A percentile compares a stretch with the other conserved stretches of the same genome.
Conservation (phyloP, 2,113 vertebrate species). For the Puma concolor region DNA sequence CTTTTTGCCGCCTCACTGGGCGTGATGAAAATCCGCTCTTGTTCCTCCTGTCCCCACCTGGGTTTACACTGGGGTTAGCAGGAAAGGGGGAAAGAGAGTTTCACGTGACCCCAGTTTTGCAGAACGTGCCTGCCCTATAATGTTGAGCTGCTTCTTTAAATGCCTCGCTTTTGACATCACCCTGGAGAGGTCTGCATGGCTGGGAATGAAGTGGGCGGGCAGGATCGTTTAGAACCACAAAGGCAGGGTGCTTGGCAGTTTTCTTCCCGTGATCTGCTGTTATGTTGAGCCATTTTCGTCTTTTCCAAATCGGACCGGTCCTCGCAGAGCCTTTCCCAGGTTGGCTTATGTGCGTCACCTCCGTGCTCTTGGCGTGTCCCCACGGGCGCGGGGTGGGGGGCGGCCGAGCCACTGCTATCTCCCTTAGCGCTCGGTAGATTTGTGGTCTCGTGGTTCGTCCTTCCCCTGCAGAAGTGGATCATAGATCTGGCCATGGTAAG, state of each 20-base stretch:
- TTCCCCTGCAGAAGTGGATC: constrained; percentile 92
- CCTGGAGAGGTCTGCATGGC: fast-evolving
- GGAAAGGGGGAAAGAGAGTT: neutral
- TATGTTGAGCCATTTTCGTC: neutral
- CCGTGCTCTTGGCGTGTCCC: neutral
- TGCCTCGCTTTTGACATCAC: neutral
- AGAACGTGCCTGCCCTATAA: neutral
- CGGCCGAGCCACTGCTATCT: neutral
- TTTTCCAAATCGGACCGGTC: neutral
- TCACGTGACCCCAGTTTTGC: neutral
- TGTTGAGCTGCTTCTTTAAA: neutral
- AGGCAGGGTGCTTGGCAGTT: neutral
- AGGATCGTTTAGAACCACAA: fast-evolving
- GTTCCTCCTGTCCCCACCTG: fast-evolving
- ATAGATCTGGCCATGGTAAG: constrained; percentile 94
- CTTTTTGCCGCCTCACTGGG: neutral
- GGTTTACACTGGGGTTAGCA: neutral
- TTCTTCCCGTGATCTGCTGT: neutral
- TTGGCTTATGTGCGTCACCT: neutral
- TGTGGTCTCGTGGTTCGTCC: constrained; percentile 89
- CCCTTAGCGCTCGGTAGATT: constrained; percentile 87
- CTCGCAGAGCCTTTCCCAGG: neutral
- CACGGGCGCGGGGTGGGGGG: fast-evolving
- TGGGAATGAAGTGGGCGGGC: neutral
- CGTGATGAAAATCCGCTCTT: no score